These are phyloP conservation scores for Argyresthia albistria DNA, from an alignment of 2,888 invertebrate genomes.

Conservation along the genomic window DNA sequence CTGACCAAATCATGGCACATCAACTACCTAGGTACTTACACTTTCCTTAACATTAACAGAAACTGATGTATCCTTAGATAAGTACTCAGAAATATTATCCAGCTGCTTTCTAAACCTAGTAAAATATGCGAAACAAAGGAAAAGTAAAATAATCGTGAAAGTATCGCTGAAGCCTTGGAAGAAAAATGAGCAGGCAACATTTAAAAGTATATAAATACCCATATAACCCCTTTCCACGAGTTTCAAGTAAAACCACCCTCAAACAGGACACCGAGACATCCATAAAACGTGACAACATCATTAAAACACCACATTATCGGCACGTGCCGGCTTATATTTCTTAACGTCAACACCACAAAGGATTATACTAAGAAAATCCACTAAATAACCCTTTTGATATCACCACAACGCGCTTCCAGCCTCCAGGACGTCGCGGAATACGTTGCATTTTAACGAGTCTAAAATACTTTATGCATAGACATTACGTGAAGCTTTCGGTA, in stretches of 20 bases:
- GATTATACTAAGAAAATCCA: slow-evolving; percentile 24
- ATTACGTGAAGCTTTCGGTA: slow-evolving; percentile 36
- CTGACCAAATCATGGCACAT: no score
- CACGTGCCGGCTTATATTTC: slow-evolving; percentile 6
- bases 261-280: background rate
- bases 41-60: no score
- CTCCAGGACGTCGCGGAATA: slow-evolving; percentile 23
- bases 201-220: no score
- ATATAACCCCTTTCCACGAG: background rate
- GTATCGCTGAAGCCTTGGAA: no score
- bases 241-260: background rate
- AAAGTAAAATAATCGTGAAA: no score
- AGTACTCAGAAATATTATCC: no score
- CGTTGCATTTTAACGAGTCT: slow-evolving; percentile 69
- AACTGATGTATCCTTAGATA: no score
- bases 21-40: no score
- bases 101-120: no score
- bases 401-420: slow-evolving; percentile 11
- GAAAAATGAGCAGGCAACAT: no score
- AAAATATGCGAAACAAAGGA: no score
- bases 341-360: slow-evolving; percentile 30
- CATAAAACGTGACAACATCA: background rate
- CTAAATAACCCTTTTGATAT: slow-evolving; percentile 45
- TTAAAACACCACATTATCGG: slow-evolving; percentile 7
- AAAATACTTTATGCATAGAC: slow-evolving; percentile 71